These are phyloP conservation scores for Acronicta alni DNA, from an alignment of 2,888 invertebrate species.

Conservation along the genomic window DNA sequence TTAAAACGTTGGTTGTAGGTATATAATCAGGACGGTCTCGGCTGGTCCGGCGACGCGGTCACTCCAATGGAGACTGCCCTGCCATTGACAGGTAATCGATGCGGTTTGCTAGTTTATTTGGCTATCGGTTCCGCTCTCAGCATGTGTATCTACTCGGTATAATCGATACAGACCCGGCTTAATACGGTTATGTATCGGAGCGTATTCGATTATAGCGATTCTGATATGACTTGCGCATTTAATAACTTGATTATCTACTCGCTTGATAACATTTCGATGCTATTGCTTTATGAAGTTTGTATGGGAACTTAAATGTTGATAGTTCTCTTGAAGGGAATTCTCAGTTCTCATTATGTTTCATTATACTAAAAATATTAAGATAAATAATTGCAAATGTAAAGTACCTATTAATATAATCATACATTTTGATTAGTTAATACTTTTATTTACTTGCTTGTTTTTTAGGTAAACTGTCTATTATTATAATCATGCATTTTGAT, in stretches of 20 bases:
- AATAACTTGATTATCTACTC: conserved; percentile 47
- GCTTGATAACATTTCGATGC: conserved; percentile 34
- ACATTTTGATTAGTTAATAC: not conserved
- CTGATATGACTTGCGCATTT: conserved; percentile 62
- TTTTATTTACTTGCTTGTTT: too few relatives aligned
- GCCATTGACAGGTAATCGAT: conserved; percentile 88
- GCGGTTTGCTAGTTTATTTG: conserved; percentile 87
- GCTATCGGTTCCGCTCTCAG: conserved; percentile 84
- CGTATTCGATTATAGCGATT: conserved; percentile 73
- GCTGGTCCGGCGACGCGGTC: conserved; percentile 76
- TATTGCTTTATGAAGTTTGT: conserved; percentile 10
- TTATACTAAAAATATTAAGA: too few relatives aligned
- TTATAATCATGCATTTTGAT: too few relatives aligned
- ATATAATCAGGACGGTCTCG: conserved; percentile 63
- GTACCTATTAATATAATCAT: too few relatives aligned
- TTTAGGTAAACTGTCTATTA: too few relatives aligned
- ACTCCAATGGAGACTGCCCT: conserved; percentile 80
- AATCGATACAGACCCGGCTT: conserved; percentile 77
- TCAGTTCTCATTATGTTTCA: too few relatives aligned
- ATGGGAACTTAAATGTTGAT: conserved; percentile 16
- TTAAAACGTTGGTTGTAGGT: conserved; percentile 37
- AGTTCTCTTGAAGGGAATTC: conserved; percentile 20
- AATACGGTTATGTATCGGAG: conserved; percentile 79
- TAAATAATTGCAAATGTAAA: too few relatives aligned
- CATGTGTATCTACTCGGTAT: conserved; percentile 84